Evolutionary conservation across 2,888 invertebrate genomes (phyloP).

Genomic region (Caenorhabditis doughertyi): DNA sequence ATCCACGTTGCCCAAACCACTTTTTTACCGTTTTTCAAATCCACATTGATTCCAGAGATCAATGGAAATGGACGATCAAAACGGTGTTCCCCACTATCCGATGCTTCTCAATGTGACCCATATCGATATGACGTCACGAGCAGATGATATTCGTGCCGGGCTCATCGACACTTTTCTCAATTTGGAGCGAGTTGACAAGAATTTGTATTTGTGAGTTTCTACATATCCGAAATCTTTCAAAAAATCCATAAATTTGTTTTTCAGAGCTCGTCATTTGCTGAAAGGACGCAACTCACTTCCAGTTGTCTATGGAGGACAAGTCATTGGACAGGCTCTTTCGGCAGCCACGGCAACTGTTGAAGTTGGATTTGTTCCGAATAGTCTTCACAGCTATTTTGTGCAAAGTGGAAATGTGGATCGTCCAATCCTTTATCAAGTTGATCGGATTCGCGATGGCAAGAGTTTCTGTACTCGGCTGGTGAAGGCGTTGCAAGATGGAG

Average conservation of each 20-base stretch:
- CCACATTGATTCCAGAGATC: conserved; percentile 28
- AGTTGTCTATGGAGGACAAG: conserved; percentile 83
- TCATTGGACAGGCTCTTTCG: conserved; percentile 82
- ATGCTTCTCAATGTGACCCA: conserved; percentile 68
- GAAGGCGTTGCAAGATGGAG: conserved; percentile 84
- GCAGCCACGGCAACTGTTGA: conserved; percentile 84
- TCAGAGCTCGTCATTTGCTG: conserved; percentile 76
- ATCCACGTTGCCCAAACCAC: background rate
- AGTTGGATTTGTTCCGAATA: conserved; percentile 83
- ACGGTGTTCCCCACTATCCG: conserved; percentile 54
- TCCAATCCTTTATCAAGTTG: conserved; percentile 84
- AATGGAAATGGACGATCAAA: conserved; percentile 57
- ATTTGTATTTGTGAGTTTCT: conserved; percentile 73
- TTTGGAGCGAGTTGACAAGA: conserved; percentile 75
- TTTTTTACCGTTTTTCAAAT: background rate
- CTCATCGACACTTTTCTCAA: conserved; percentile 76
- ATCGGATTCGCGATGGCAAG: conserved; percentile 83
- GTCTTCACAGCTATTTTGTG: conserved; percentile 84
- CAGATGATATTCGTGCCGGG: conserved; percentile 74
- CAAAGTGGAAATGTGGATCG: conserved; percentile 79
- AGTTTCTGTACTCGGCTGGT: conserved; percentile 83
- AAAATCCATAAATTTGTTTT: too few relatives aligned
- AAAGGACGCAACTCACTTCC: conserved; percentile 76
- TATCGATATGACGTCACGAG: conserved; percentile 69
- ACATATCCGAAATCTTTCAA: too few relatives aligned